Conservation (phyloP, 1,140 invertebrate species). For the Nixonia krombeini region DNA sequence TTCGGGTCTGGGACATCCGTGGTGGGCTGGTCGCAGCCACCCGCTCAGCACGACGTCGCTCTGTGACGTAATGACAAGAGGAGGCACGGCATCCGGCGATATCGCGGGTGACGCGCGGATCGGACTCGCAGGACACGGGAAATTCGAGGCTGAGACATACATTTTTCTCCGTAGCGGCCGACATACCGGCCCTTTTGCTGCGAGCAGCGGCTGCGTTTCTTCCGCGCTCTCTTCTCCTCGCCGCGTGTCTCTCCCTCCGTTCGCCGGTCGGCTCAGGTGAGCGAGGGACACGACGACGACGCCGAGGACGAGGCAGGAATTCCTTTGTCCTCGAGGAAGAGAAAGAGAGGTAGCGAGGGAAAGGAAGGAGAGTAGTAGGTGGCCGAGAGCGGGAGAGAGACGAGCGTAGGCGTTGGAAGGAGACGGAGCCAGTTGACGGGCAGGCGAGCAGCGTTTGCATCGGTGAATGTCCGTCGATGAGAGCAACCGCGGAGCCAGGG, state of each 20-base stretch:
- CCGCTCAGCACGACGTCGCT: too few species aligned
- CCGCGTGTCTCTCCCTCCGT: background rate
- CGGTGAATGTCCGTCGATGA: conserved; percentile 52
- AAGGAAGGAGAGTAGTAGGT: too few species aligned
- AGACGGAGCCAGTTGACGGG: background rate
- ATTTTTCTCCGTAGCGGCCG: background rate
- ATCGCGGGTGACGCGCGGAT: conserved; percentile 1
- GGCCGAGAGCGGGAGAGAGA: conserved; percentile 32
- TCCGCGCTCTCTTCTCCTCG: background rate
- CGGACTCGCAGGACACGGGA: too few species aligned
- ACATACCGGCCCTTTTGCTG: background rate
- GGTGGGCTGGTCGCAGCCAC: too few species aligned
- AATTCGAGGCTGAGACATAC: background rate
- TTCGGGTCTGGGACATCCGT: background rate
- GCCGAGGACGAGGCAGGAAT: conserved; percentile 53
- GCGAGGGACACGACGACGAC: too few species aligned
- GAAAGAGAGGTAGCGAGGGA: conserved; percentile 41
- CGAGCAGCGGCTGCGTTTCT: too few species aligned
- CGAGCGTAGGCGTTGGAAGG: conserved; percentile 2
- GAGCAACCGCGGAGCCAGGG: conserved; percentile 46
- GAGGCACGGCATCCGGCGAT: background rate
- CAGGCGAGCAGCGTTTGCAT: conserved; percentile 4
- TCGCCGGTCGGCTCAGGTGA: background rate
- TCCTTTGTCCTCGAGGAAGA: conserved; percentile 61
- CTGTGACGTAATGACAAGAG: conserved; percentile 5